Base-by-base conservation (phyloP, 2,888 invertebrate species). In the Choreutis nemorana region DNA sequence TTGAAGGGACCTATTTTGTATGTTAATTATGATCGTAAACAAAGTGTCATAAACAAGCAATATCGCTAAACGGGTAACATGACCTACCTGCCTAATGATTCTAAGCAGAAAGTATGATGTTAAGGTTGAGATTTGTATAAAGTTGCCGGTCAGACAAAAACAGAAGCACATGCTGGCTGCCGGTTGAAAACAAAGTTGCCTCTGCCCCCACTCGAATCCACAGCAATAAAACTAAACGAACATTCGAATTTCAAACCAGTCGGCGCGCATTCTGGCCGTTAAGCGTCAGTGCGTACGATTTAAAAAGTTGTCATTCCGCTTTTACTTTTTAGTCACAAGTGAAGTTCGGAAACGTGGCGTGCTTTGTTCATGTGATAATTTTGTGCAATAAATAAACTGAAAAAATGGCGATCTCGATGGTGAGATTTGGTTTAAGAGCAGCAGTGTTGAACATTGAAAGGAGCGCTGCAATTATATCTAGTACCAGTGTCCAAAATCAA, bases 391-490 rank as follows among this genome's bases (percentile, higher is more conserved):
- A 11, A 5, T 24, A 24, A 14, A 18, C 14, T 31, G 36, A 26
- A 29, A 64, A 61, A 45, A 81, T 81, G 81, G 81, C 81, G 48
- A 53, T 72, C 32, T 70, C 79, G 9, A 39, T 81, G 28, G 54
- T 75, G 45, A 61, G 73, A 46, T 48, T 68, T 34, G 75, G 79
- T 44, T 42, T 72, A 30, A 57, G 63, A 42, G 54, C 62, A 14
- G 50, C 52, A 18, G 55, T 55, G 31, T 47, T 61, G 26, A 62
- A 59, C 39, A 45, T 71, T 36, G 79, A 77, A 40, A 66, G 59
- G 43, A 60, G 56, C 42, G 66, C 62, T 10, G 60, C 61, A 32
- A 45, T 65, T 34, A 28, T 70, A 14, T 55, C 62, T 23, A 50
- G 49, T 38, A 40, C 49, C 40, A 62, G 56, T 57, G 55, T 50